A percentile compares a stretch with the other conserved stretches of the same genome.
Conservation (phyloP, 2,888 invertebrate genomes). For the Drosophila aldrichi region DNA sequence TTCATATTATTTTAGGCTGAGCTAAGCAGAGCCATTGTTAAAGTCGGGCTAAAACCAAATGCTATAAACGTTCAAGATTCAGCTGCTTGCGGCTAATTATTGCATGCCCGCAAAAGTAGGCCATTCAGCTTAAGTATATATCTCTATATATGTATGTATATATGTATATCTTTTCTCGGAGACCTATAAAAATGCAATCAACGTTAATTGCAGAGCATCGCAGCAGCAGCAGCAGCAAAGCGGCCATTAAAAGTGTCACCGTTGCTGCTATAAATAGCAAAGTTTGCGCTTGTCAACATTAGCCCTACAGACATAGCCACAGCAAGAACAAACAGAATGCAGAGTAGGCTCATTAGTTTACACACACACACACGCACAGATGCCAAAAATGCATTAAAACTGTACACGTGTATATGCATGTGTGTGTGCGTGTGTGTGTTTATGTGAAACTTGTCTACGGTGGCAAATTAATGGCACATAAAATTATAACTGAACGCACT, state of each 20-base stretch:
- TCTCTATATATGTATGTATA: slow-evolving; percentile 1
- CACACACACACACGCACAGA: slow-evolving; percentile 34
- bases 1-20: neutral
- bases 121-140: slow-evolving; percentile 2
- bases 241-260: slow-evolving; percentile 59
- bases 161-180: slow-evolving; percentile 6
- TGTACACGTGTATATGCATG: slow-evolving; percentile 17
- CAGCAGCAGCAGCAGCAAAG: slow-evolving; percentile 30
- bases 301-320: slow-evolving; percentile 41
- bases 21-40: slow-evolving; percentile 1
- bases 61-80: slow-evolving; percentile 5
- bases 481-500: slow-evolving; percentile 77
- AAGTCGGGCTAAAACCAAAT: neutral
- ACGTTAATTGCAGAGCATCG: slow-evolving; percentile 63
- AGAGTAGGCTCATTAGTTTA: slow-evolving; percentile 70
- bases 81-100: slow-evolving; percentile 28
- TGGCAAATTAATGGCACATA: slow-evolving; percentile 80
- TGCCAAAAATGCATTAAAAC: slow-evolving; percentile 53
- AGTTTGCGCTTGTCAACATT: slow-evolving; percentile 55
- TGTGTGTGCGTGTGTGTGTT: slow-evolving; percentile 11
- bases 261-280: slow-evolving; percentile 56
- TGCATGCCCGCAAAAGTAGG: slow-evolving; percentile 41
- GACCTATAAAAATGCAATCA: slow-evolving; percentile 75
- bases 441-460: slow-evolving; percentile 46
- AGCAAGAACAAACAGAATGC: slow-evolving; percentile 31